A percentile compares a stretch with the other conserved stretches of the same genome.
These are phyloP conservation scores for Pristionchus entomophagus DNA, from an alignment of 2,888 invertebrate genomes.

Conservation along the genomic window DNA sequence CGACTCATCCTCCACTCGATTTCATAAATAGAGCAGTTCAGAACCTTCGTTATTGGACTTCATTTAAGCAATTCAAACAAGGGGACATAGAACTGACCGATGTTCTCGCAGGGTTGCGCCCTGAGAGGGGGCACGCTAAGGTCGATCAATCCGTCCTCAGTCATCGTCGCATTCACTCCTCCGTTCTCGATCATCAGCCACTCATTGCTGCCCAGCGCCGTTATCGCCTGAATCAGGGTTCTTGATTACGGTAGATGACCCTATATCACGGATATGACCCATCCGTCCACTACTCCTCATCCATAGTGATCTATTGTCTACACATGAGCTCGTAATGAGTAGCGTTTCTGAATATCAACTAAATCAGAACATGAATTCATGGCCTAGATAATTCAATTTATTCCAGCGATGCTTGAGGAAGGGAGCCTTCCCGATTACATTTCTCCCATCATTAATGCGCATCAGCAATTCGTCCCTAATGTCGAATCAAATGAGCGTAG, in stretches of 20 bases:
- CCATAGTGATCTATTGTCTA: too few relatives aligned
- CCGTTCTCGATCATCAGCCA: slow-evolving; percentile 46
- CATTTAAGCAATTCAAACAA: too few relatives aligned
- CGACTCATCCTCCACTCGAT: too few relatives aligned
- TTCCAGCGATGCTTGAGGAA: not conserved
- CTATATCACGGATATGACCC: too few relatives aligned
- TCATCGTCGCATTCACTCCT: slow-evolving; percentile 31
- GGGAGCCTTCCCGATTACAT: not conserved
- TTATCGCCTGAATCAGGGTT: slow-evolving; percentile 47
- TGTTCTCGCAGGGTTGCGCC: slow-evolving; percentile 43
- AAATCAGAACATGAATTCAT: too few relatives aligned
- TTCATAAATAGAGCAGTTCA: too few relatives aligned
- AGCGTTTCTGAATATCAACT: not conserved
- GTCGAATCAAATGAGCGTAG: not conserved
- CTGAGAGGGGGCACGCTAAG: slow-evolving; percentile 26
- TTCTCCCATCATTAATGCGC: slow-evolving; percentile 8
- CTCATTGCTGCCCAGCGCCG: slow-evolving; percentile 45
- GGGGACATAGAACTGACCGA: not conserved
- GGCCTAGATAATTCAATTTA: too few relatives aligned
- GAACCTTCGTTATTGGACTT: too few relatives aligned
- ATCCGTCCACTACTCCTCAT: too few relatives aligned
- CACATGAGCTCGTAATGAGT: too few relatives aligned
- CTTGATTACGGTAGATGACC: too few relatives aligned
- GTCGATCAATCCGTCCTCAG: slow-evolving; percentile 32
- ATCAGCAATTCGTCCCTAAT: not conserved